Conservation (phyloP, 1,140 invertebrate genomes). For the Amyelois transitella region DNA sequence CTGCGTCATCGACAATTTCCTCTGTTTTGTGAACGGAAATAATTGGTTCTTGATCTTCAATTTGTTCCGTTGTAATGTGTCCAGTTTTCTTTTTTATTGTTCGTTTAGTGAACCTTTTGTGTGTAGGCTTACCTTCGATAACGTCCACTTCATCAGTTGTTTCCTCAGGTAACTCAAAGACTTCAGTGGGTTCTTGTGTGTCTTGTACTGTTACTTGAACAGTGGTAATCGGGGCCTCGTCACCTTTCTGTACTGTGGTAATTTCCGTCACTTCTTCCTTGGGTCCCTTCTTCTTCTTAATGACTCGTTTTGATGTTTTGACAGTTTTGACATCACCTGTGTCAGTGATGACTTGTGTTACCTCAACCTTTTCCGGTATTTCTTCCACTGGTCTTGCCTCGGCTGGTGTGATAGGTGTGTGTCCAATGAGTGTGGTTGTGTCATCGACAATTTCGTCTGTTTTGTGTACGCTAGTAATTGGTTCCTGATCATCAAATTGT, state of each 20-base stretch:
- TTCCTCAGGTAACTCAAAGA: slow-evolving; percentile 24
- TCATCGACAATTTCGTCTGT: neutral
- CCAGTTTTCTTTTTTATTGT: slow-evolving; percentile 41
- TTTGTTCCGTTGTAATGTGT: slow-evolving; percentile 50
- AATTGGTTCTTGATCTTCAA: slow-evolving; percentile 15
- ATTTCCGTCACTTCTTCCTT: slow-evolving; percentile 68
- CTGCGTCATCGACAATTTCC: slow-evolving; percentile 17
- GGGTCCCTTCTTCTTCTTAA: slow-evolving; percentile 31
- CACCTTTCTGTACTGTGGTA: slow-evolving; percentile 55
- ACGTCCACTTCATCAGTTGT: slow-evolving; percentile 17
- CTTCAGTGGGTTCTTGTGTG: slow-evolving; percentile 16
- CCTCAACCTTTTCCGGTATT: slow-evolving; percentile 23
- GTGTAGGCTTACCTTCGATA: slow-evolving; percentile 41
- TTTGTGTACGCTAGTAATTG: slow-evolving; percentile 19
- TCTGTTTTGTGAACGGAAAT: slow-evolving; percentile 17
- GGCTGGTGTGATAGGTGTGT: slow-evolving; percentile 12
- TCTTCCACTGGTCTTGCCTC: neutral
- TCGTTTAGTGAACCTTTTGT: slow-evolving; percentile 44
- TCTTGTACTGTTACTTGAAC: slow-evolving; percentile 15
- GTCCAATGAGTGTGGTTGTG: slow-evolving; percentile 11
- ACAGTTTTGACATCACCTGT: slow-evolving; percentile 11
- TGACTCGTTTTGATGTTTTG: slow-evolving; percentile 17
- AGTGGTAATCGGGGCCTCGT: slow-evolving; percentile 35
- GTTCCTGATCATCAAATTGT: slow-evolving; percentile 7
- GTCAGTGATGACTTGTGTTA: slow-evolving; percentile 17